These are phyloP conservation scores for Scaeva pyrastri DNA, from an alignment of 2,888 invertebrate genomes.

Conservation along the genomic window DNA sequence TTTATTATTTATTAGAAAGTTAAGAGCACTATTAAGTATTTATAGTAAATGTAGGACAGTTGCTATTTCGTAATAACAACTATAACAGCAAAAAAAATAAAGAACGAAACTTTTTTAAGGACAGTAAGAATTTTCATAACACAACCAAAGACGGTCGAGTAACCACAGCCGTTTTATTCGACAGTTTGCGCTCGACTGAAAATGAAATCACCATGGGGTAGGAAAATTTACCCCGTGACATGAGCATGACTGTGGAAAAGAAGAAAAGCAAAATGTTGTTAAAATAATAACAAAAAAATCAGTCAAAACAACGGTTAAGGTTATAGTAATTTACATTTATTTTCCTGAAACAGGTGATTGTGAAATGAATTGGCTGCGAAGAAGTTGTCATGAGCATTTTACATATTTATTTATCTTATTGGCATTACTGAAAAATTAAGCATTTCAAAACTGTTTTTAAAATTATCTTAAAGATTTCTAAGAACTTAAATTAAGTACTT, in stretches of 20 bases:
- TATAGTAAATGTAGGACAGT: slow-evolving; percentile 40
- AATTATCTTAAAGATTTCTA: too few species aligned
- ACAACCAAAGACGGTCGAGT: slow-evolving; percentile 67
- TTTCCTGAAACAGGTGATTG: slow-evolving; percentile 56
- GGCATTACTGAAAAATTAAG: too few species aligned
- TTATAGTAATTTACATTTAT: slow-evolving; percentile 43
- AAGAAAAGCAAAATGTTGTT: slow-evolving; percentile 35
- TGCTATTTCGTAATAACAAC: slow-evolving; percentile 66
- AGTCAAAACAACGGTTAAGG: slow-evolving; percentile 31
- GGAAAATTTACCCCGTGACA: slow-evolving; percentile 47
- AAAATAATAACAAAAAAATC: background rate
- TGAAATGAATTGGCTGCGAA: background rate
- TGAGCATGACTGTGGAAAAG: slow-evolving; percentile 51
- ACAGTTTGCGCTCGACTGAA: slow-evolving; percentile 82
- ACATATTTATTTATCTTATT: too few species aligned
- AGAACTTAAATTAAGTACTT: too few species aligned
- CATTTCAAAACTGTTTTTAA: too few species aligned
- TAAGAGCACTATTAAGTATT: slow-evolving; percentile 7
- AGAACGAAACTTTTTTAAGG: slow-evolving; percentile 55
- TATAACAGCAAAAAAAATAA: slow-evolving; percentile 63
- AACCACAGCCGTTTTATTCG: slow-evolving; percentile 79
- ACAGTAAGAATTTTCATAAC: slow-evolving; percentile 71
- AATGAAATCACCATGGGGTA: slow-evolving; percentile 67
- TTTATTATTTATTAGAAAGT: background rate
- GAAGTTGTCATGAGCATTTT: too few species aligned